phyloP scores from a whole-genome alignment of 2,797 vertebrate genomes.

The Micropoecilia bifurca region DNA sequence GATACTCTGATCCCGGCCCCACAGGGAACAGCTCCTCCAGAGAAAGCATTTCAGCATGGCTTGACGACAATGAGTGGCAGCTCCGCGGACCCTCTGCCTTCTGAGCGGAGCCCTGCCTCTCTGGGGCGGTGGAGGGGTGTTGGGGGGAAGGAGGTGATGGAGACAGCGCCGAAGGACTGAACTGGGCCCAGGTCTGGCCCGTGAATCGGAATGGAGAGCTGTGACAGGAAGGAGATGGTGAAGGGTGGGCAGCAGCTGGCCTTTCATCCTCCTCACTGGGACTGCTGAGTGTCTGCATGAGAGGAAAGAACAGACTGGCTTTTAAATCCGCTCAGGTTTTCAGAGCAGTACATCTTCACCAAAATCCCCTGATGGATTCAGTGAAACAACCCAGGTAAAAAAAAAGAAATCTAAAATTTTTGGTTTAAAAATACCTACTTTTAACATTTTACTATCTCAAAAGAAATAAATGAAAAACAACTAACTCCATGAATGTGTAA shows the following conservation, averaged over 20 bases:
- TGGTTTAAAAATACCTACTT: not conserved
- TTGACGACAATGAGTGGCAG: constrained; percentile 58
- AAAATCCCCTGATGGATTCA: not conserved
- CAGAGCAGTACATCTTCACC: not conserved
- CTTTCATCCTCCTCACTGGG: constrained; percentile 17
- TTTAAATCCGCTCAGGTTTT: not conserved
- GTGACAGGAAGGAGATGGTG: constrained; percentile 34
- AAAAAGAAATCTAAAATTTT: not conserved
- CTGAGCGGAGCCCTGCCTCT: constrained; percentile 24
- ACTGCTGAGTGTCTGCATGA: constrained; percentile 57
- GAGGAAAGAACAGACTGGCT: not conserved
- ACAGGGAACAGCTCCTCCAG: constrained; percentile 72
- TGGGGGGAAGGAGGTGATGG: constrained; percentile 29
- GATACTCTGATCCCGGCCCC: constrained; percentile 48
- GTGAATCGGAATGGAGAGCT: constrained; percentile 50
- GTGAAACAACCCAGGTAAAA: not conserved
- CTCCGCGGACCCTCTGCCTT: constrained; percentile 9
- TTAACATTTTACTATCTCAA: not conserved
- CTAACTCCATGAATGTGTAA: not conserved
- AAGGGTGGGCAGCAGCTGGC: constrained; percentile 6
- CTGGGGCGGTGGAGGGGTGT: constrained; percentile 7
- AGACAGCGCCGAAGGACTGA: constrained; percentile 51
- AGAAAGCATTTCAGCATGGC: constrained; percentile 75
- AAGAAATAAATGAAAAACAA: not conserved
- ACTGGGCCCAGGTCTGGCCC: constrained; percentile 29